Conservation (phyloP, 2,113 vertebrate species). For the Etheostoma cragini region DNA sequence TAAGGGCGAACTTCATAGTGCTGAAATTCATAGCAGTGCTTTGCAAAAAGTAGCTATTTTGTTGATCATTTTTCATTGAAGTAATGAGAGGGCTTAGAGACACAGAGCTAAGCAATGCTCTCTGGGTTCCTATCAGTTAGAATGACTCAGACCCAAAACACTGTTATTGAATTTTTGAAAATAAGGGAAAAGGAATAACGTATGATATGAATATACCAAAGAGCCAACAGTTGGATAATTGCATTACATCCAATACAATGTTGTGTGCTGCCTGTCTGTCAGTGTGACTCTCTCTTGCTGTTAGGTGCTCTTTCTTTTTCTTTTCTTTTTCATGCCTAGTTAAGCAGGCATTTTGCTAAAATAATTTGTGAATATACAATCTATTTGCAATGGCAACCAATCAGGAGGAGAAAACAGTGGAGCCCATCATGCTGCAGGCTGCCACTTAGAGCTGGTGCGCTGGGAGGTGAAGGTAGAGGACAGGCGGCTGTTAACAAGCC, state of each 20-base stretch:
- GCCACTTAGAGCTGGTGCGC: conserved; percentile 23
- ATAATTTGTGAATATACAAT: conserved; percentile 49
- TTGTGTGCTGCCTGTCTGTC: conserved; percentile 24
- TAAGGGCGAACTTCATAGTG: not conserved
- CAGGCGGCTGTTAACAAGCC: conserved; percentile 30
- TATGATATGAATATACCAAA: conserved; percentile 52
- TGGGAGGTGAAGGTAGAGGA: conserved; percentile 35
- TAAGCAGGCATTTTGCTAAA: conserved; percentile 35
- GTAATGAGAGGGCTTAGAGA: conserved; percentile 34
- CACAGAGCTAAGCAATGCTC: conserved; percentile 12
- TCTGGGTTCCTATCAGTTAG: conserved; percentile 45
- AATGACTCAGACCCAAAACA: conserved; percentile 55
- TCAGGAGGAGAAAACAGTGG: conserved; percentile 17
- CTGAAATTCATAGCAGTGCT: conserved; percentile 1
- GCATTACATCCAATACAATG: conserved; percentile 60
- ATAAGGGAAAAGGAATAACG: conserved; percentile 62
- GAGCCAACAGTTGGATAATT: conserved; percentile 65
- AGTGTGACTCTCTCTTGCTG: conserved; percentile 19
- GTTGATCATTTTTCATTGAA: conserved; percentile 20
- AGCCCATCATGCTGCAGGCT: conserved; percentile 35
- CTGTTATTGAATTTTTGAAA: conserved; percentile 55
- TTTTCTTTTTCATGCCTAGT: conserved; percentile 11
- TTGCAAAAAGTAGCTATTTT: conserved; percentile 19
- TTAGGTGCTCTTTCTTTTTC: not conserved
- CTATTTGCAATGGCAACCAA: conserved; percentile 45